Base-by-base conservation (phyloP, 2,888 invertebrate genomes). In the Melipona beecheii region DNA sequence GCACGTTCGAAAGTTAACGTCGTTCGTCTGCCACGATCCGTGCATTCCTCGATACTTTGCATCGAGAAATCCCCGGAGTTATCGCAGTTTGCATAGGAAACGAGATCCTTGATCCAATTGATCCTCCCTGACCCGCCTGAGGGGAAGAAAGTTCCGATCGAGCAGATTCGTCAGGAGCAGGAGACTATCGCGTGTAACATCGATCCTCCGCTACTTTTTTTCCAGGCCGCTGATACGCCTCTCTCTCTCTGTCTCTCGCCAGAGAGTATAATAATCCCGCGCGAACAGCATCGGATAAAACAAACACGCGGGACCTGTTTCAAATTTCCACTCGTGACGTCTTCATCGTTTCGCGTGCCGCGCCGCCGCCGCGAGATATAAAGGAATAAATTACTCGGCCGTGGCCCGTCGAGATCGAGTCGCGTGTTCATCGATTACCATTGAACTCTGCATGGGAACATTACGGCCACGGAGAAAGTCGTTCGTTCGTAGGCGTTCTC, bases 351-450 rank as follows among this genome's bases (percentile, higher is more conserved):
- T 74, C 65, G 65, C 43, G 58, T 71, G 71, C 69, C 36, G n/a
- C 56, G 2, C 50, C 49, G 64, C 50, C 54, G 19, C 50, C 54
- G 19, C 43, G 43, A 43, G 9, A 43, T 1, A 43, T 43, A 43
- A 43, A 71, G 31, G 31, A 31, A 73, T 64, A 73, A 73, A 64
- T 73, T 50, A 66, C 49, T 68, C 66, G 36, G 24, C n/a, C 19
- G 11, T 9, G 43, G 27, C 43, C 36, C 17, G 27, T 66, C 56
- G 56, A 27, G 66, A 75, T 66, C 66, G 27, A 56, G 49, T 75
- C 75, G 56, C 75, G 75, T 56, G 75, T 56, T 66, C 56, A 66
- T 75, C 56, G 69, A 69, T 75, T 31, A n/a, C 31, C 31, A 69
- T 76, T 50, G 56, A 50, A 50, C 24, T 36, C 6, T 36, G 27